Conservation (phyloP, 2,113 vertebrate genomes). For the Oreotrochilus melanogaster region DNA sequence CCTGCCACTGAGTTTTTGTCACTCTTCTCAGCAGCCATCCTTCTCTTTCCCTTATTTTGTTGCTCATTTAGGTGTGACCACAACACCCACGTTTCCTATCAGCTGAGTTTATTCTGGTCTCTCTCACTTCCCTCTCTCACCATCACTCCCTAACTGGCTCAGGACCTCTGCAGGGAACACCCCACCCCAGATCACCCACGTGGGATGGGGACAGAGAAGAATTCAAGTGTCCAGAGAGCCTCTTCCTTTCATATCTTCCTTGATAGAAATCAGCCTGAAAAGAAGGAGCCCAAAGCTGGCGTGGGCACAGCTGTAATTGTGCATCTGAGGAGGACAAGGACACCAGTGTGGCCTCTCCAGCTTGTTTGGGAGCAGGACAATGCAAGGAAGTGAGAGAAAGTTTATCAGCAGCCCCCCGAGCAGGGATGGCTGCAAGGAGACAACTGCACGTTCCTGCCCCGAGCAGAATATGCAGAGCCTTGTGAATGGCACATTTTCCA, state of each 20-base stretch:
- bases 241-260: not conserved
- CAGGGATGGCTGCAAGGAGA: slow-evolving; percentile 35
- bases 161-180: fast-evolving
- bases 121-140: not conserved
- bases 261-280: not conserved
- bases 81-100: not conserved
- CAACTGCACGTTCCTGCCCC: not conserved
- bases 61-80: not conserved
- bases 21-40: not conserved
- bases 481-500: slow-evolving; percentile 2
- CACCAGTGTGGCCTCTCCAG: not conserved
- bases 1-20: not conserved
- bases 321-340: not conserved
- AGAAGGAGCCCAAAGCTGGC: not conserved
- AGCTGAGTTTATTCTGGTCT: not conserved
- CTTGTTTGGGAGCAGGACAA: slow-evolving; percentile 1
- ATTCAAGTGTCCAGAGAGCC: not conserved
- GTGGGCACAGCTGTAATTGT: not conserved
- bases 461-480: not conserved
- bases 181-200: not conserved
- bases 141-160: not conserved
- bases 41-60: not conserved
- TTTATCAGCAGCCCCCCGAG: not conserved
- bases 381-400: slow-evolving; percentile 41
- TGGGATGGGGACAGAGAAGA: not conserved